Base-by-base conservation (phyloP, 1,140 invertebrate species). In the Atopsyche davidsoni region DNA sequence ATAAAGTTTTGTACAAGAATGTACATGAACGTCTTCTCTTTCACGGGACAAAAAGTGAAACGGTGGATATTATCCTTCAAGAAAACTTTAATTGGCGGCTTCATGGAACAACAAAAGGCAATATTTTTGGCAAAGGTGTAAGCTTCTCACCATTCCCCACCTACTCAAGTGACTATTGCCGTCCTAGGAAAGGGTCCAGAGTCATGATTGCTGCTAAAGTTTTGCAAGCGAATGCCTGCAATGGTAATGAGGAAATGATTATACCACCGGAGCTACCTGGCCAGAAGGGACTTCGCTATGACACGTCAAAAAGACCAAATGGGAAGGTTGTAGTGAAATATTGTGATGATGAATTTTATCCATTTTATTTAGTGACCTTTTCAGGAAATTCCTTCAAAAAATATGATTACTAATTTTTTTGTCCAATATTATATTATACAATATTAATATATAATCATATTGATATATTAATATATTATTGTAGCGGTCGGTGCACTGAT, bases 261-360 rank as follows among this genome's bases (percentile, higher is more conserved):
- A 11, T 46, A 1, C 44, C 28, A 17, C 44, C 28, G 19, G 18
- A 46, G 18, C 11, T 7, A 18, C 17, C 28, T 2, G n/a, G 4
- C 43, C 39, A 52, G 55, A 23, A 32, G 10, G 17, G 22, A 18
- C 4, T 44, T 13, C 51, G 48, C 16, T 61, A 39, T 52, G 63
- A 66, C 47, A 64, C 62, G 4, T 47, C 51, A 25, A 34, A 46
- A 25, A 62, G 62, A 52, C 17, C 13, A 7, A 39, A 58, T 40
- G 45, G 58, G 11, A 24, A 59, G 25, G 59, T 60, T 22, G 28
- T 56, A 34, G 64, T 66, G 1, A 66, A 66, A 51, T 66, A 60
- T 50, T 40, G 40, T 31, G 64, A 66, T 36, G 53, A 57, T 47
- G 64, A 66, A 51, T 66, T 64, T 57, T 64, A 62, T 55, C 64